These are phyloP conservation scores for Chaenocephalus aceratus DNA, from an alignment of 2,113 vertebrate genomes.

Conservation along the genomic window DNA sequence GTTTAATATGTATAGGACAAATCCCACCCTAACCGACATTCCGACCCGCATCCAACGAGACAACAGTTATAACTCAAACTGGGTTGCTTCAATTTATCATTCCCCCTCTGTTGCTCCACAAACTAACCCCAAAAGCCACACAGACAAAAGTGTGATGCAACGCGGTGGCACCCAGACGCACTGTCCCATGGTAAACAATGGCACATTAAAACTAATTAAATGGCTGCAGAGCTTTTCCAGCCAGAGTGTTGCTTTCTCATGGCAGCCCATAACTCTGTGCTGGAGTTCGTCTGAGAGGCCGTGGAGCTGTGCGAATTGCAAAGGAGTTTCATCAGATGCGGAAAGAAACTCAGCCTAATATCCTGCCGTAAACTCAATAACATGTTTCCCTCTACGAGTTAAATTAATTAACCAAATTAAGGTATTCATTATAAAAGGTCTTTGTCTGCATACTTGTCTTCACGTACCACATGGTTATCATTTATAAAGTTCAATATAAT, in stretches of 20 bases:
- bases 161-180: constrained; percentile 47
- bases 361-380: background rate
- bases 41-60: constrained; percentile 34
- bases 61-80: constrained; percentile 63
- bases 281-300: constrained; percentile 13
- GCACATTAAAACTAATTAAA: constrained; percentile 71
- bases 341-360: constrained; percentile 24
- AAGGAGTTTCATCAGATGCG: constrained; percentile 25
- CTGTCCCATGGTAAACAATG: constrained; percentile 56
- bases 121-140: constrained; percentile 65
- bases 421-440: constrained; percentile 15
- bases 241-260: constrained; percentile 32
- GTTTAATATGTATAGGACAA: constrained; percentile 25
- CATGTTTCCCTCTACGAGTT: constrained; percentile 27
- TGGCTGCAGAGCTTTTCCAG: constrained; percentile 40
- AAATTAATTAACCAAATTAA: constrained; percentile 28
- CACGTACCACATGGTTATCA: background rate
- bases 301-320: background rate
- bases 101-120: constrained; percentile 42
- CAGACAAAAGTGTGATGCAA: constrained; percentile 68
- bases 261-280: constrained; percentile 16
- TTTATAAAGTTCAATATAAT: background rate
- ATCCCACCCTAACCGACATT: constrained; percentile 70
- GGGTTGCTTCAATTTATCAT: constrained; percentile 63
- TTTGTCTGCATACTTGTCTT: constrained; percentile 20